Evolutionary conservation across 1,140 invertebrate genomes (phyloP).

Genomic region (Thaumatotibia leucotreta): DNA sequence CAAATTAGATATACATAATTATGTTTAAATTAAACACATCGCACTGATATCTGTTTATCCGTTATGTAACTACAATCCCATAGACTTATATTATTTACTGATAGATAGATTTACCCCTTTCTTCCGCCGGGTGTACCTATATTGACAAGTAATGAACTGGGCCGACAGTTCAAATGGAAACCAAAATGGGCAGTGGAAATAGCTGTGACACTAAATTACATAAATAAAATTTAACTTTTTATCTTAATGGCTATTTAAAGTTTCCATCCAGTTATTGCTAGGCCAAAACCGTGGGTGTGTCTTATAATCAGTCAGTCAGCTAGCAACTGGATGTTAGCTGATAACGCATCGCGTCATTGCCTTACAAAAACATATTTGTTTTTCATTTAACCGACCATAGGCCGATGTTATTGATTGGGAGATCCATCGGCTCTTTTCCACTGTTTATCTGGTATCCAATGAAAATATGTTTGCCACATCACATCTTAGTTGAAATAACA

Average conservation of each 20-base stretch:
- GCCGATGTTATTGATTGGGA: constrained; percentile 61
- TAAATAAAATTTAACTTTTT: neutral
- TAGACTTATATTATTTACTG: too few relatives aligned
- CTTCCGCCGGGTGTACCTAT: too few relatives aligned
- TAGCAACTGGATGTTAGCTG: constrained; percentile 40
- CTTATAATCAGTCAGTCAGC: constrained; percentile 42
- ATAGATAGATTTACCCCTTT: too few relatives aligned
- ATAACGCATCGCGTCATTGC: constrained; percentile 44
- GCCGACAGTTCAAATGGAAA: too few relatives aligned
- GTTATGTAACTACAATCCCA: too few relatives aligned
- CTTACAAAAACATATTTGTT: constrained; percentile 69
- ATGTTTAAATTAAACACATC: too few relatives aligned
- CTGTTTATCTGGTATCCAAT: constrained; percentile 67
- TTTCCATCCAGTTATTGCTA: constrained; percentile 36
- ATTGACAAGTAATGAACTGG: too few relatives aligned
- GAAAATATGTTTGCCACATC: constrained; percentile 54
- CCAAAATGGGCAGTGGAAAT: too few relatives aligned
- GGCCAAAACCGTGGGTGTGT: constrained; percentile 63
- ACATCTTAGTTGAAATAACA: constrained; percentile 29
- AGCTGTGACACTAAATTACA: neutral
- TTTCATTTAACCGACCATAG: constrained; percentile 41
- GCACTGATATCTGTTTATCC: too few relatives aligned
- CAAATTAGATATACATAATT: too few relatives aligned
- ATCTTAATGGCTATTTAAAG: neutral
- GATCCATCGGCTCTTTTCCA: constrained; percentile 52